Conservation (phyloP, 2,888 invertebrate species). For the Orthonevra nobilis region DNA sequence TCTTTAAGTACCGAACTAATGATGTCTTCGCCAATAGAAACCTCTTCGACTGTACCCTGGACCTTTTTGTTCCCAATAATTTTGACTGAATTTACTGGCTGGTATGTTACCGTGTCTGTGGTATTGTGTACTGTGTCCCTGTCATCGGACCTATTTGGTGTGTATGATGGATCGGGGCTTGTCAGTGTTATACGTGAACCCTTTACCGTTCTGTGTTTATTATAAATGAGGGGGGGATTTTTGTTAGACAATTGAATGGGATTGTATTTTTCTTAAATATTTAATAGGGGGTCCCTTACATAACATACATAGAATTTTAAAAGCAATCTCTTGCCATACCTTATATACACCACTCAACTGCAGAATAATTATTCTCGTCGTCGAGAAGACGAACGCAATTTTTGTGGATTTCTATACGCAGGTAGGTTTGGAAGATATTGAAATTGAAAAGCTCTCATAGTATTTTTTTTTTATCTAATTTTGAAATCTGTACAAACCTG, state of each 20-base stretch:
- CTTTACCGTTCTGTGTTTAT: constrained; percentile 76
- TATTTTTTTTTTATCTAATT: too few relatives aligned
- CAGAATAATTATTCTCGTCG: constrained; percentile 77
- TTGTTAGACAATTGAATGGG: neutral
- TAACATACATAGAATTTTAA: constrained; percentile 42
- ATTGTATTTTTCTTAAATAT: constrained; percentile 14
- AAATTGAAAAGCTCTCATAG: neutral
- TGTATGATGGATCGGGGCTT: constrained; percentile 81
- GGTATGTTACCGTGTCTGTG: constrained; percentile 78
- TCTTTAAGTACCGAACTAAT: constrained; percentile 71
- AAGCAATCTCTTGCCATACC: constrained; percentile 72
- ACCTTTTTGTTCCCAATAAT: constrained; percentile 53
- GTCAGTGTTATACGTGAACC: constrained; percentile 82
- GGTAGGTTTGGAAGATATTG: constrained; percentile 37
- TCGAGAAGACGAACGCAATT: constrained; percentile 78
- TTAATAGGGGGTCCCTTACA: constrained; percentile 54
- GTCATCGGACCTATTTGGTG: constrained; percentile 72
- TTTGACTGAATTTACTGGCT: constrained; percentile 74
- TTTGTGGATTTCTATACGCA: constrained; percentile 79
- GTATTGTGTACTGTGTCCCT: constrained; percentile 76
- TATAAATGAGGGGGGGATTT: constrained; percentile 52
- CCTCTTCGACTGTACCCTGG: constrained; percentile 78
- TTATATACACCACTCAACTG: constrained; percentile 74
- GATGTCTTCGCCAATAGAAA: constrained; percentile 73
- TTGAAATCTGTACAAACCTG: constrained; percentile 75